Evolutionary conservation across 2,113 vertebrate species (phyloP), one percentile per base, ranked within the genome.

Genomic region (Dipodomys merriami): DNA sequence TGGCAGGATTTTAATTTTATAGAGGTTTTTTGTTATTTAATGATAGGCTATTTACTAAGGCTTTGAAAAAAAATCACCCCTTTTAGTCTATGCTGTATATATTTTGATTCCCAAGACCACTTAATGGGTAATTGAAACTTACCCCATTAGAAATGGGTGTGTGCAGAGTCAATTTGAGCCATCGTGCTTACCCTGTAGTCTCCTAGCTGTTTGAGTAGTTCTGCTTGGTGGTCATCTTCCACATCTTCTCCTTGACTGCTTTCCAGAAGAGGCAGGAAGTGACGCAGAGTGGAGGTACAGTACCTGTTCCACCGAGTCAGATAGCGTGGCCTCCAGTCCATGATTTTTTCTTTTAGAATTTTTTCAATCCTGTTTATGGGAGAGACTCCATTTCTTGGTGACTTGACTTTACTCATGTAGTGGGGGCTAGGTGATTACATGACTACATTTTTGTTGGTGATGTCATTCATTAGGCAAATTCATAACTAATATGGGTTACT

Each of bases 291-390:
- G 4, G 98, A 98, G 64, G 98, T 99, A 72, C 99, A 99, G 95
- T 99, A 98, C 95, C 99, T 98, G 96, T 99, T 99, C 99, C 99
- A 99, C 8, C 99, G 99, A 0, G 99, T 99, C n/a, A 99, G 98
- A 19, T 99, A 98, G 7, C 98, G 98, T 1, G 99, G 99, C 74
- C 99, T 98, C 99, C 99, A 99, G 92, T 99, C 99, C 99, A 99
- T 99, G 68, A 99, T 98, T 97, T 99, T 99, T 80, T 99, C 99
- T 96, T 98, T 99, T 25, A 99, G 79, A 88, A 99, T 98, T 96
- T 99, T 99, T 98, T 99, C 99, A 96, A 99, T 98, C 96, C 99
- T 99, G 77, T 39, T 96, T 6, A 86, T 80, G 81, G 94, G 86
- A 69, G 9, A 83, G 67, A 60, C 25, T 69, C 2, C 1, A 2